phyloP scores from a whole-genome alignment of 2,888 invertebrate species.

The Stenichneumon culpator region DNA sequence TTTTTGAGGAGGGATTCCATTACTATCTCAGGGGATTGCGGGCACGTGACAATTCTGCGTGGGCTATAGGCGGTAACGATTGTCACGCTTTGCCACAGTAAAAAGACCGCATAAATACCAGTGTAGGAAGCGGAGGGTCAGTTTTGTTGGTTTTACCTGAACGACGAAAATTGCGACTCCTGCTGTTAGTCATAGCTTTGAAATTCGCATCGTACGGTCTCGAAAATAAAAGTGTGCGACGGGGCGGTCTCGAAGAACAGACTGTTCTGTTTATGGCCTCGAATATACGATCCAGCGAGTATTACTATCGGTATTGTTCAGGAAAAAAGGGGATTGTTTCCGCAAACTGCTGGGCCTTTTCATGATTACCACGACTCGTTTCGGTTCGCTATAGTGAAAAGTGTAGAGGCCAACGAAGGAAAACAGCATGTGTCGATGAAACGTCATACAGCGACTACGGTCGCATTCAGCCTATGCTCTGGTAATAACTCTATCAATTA shows the following conservation, averaged over 20 bases:
- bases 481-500: conserved; percentile 57
- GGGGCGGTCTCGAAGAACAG: neutral
- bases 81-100: conserved; percentile 38
- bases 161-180: conserved; percentile 48
- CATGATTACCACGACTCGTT: neutral
- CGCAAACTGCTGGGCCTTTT: neutral
- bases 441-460: conserved; percentile 44
- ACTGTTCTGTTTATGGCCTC: conserved; percentile 3
- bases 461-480: neutral
- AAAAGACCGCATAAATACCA: neutral
- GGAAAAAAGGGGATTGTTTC: conserved; percentile 6
- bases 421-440: conserved; percentile 36
- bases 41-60: conserved; percentile 41
- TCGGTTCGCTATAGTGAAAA: conserved; percentile 36
- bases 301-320: conserved; percentile 1
- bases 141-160: conserved; percentile 35
- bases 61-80: conserved; percentile 11
- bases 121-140: conserved; percentile 7
- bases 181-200: conserved; percentile 15
- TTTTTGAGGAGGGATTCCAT: no score
- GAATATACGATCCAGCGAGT: neutral
- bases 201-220: neutral
- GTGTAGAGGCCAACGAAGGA: neutral
- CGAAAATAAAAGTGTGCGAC: conserved; percentile 24
- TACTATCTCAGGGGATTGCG: conserved; percentile 1